These are phyloP conservation scores for Rhabdornis inornatus DNA, from an alignment of 2,113 vertebrate species.

Conservation along the genomic window DNA sequence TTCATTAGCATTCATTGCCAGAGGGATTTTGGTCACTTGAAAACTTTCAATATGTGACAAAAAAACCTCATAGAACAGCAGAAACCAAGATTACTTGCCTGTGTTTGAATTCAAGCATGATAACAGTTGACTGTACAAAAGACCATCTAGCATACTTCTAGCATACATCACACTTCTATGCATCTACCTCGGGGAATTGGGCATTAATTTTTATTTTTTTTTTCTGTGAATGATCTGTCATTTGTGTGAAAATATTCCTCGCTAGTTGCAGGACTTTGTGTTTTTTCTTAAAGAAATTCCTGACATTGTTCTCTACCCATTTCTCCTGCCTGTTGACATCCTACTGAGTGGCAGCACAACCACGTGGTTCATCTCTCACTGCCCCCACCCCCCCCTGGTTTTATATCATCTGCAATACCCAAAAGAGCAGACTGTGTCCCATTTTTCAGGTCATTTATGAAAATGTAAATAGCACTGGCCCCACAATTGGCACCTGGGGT, in stretches of 20 bases:
- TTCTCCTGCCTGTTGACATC: not conserved
- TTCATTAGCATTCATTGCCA: not conserved
- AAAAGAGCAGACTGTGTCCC: not conserved
- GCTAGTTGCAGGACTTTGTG: not conserved
- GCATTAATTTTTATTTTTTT: not conserved
- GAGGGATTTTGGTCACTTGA: not conserved
- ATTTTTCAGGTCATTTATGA: not conserved
- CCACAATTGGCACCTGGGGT: not conserved
- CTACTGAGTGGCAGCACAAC: not conserved
- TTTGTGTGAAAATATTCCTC: not conserved
- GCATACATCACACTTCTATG: not conserved
- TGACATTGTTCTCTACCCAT: not conserved
- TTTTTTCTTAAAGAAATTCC: not conserved
- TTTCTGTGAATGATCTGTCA: not conserved
- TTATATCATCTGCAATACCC: not conserved
- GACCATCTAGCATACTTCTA: not conserved
- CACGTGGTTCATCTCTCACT: not conserved
- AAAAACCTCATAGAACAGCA: not conserved
- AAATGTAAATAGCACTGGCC: not conserved
- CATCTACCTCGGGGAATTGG: not conserved
- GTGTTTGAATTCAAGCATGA: not conserved
- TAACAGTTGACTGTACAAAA: not conserved
- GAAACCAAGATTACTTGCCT: not conserved
- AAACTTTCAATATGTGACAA: not conserved
- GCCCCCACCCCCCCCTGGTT: fast-evolving